Conservation (phyloP, 2,797 vertebrate species). For the Galaxias olidus region DNA sequence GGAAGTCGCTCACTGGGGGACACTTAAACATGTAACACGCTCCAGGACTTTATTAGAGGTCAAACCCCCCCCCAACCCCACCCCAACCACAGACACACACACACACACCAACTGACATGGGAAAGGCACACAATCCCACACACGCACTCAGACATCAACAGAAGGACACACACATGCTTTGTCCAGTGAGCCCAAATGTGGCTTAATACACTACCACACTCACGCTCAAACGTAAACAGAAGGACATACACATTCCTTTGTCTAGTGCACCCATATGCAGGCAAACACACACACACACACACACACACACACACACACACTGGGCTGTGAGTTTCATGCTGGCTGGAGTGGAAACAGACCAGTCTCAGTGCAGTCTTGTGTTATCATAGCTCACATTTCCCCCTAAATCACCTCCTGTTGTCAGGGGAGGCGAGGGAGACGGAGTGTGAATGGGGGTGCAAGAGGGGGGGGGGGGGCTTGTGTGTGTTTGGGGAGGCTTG, state of each 20-base stretch:
- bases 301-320: slow-evolving; percentile 13
- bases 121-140: not conserved
- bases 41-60: not conserved
- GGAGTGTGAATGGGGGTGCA: not conserved
- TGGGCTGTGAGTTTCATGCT: slow-evolving; percentile 42
- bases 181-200: no score
- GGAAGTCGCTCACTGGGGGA: slow-evolving; percentile 63
- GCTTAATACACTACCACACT: not conserved
- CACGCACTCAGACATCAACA: not conserved
- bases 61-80: slow-evolving; percentile 32
- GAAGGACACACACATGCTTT: not conserved
- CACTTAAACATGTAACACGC: slow-evolving; percentile 64
- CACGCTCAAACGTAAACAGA: not conserved
- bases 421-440: slow-evolving; percentile 14
- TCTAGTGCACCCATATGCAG: not conserved
- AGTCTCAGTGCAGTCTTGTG: slow-evolving; percentile 47
- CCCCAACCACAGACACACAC: no score
- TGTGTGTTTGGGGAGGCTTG: slow-evolving; percentile 7
- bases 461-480: slow-evolving; percentile 27
- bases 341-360: slow-evolving; percentile 57
- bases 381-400: slow-evolving; percentile 58
- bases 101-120: not conserved
- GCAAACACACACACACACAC: slow-evolving; percentile 12
- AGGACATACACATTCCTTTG: not conserved
- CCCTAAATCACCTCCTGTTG: slow-evolving; percentile 63